A percentile compares a stretch with the other conserved stretches of the same genome.
Evolutionary conservation across 2,113 vertebrate species (phyloP).

Genomic region (Eclectus roratus): DNA sequence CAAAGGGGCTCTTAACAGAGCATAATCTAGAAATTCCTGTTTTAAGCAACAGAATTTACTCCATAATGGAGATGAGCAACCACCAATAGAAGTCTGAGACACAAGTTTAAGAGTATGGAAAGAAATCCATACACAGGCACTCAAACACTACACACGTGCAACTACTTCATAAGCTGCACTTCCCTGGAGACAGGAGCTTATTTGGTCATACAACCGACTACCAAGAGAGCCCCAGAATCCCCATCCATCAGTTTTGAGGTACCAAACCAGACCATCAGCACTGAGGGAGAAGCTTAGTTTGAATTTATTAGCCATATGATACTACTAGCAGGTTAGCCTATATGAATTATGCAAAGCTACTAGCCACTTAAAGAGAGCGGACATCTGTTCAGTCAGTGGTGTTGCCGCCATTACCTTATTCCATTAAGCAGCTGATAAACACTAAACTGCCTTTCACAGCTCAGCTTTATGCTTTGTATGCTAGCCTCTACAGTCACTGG

Average conservation of each 20-base stretch:
- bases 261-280: background rate
- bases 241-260: background rate
- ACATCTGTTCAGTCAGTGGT: background rate
- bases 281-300: background rate
- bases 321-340: background rate
- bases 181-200: background rate
- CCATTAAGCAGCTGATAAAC: background rate
- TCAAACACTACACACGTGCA: rapidly evolving
- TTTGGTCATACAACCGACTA: background rate
- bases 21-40: background rate
- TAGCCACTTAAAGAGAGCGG: background rate
- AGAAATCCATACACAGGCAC: background rate
- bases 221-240: background rate
- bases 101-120: background rate
- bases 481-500: background rate
- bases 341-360: background rate
- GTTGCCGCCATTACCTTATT: background rate
- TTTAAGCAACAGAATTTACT: background rate
- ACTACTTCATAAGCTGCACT: background rate
- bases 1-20: background rate
- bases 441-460: background rate
- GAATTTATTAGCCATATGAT: background rate
- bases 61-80: background rate
- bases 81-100: background rate
- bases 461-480: background rate